Percentiles rank a stretch among this genome's conserved stretches.
These are phyloP conservation scores for Porites rus DNA, from an alignment of 92 coral and sea anemone species.

Conservation along the genomic window DNA sequence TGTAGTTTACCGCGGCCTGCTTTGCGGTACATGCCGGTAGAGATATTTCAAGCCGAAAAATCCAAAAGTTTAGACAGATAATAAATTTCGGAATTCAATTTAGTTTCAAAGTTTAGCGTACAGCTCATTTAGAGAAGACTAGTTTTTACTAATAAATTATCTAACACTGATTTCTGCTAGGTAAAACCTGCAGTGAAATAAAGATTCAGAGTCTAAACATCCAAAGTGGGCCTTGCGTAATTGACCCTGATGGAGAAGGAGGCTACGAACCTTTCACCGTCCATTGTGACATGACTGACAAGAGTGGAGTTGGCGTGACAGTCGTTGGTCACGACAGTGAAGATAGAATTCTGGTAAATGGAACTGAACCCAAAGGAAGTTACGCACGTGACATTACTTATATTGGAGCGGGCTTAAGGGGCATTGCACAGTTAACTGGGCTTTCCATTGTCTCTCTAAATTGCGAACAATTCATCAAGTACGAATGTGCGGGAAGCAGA, in stretches of 20 bases:
- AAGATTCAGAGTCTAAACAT: slow-evolving; percentile 1
- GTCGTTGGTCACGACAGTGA: slow-evolving; percentile 63
- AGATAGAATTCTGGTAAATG: slow-evolving; percentile 25
- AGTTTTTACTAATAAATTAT: too few relatives aligned
- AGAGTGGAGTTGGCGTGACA: slow-evolving; percentile 60
- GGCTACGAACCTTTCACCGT: slow-evolving; percentile 43
- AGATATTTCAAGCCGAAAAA: too few relatives aligned
- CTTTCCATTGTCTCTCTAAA: slow-evolving; percentile 31
- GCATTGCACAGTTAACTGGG: slow-evolving; percentile 15
- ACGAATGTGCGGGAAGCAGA: slow-evolving; percentile 51
- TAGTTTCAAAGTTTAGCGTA: too few relatives aligned
- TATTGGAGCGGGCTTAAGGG: background rate
- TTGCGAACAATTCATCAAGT: slow-evolving; percentile 82
- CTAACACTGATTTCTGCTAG: background rate
- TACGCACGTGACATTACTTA: slow-evolving; percentile 14
- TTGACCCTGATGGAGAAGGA: slow-evolving; percentile 50
- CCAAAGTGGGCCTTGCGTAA: slow-evolving; percentile 36
- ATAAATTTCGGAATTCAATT: too few relatives aligned
- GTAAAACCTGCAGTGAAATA: slow-evolving; percentile 39
- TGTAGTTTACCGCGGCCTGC: too few relatives aligned
- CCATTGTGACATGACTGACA: slow-evolving; percentile 65
- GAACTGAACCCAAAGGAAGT: slow-evolving; percentile 3
- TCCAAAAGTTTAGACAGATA: too few relatives aligned
- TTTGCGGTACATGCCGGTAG: too few relatives aligned
- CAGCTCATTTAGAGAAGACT: too few relatives aligned